Conservation (phyloP, 2,797 vertebrate species). For the Gobio occitaniae region DNA sequence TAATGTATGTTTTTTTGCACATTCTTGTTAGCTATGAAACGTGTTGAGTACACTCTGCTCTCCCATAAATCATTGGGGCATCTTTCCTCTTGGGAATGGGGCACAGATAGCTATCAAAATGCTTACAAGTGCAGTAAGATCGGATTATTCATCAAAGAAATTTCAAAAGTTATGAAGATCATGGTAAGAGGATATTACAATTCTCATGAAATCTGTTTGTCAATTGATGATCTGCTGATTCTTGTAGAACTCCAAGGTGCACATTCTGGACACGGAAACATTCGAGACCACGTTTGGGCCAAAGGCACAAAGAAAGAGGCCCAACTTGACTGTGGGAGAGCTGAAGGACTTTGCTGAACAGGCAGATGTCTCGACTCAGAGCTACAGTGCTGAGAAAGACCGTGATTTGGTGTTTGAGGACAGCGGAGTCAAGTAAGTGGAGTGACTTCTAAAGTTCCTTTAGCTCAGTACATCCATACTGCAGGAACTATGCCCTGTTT, state of each 20-base stretch:
- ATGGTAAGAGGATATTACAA: not conserved
- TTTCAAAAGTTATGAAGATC: not conserved
- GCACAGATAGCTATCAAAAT: not conserved
- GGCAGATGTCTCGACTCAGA: slow-evolving; percentile 81
- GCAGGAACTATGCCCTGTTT: not conserved
- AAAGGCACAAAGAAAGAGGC: slow-evolving; percentile 93
- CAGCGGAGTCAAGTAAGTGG: slow-evolving; percentile 88
- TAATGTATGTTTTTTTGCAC: not conserved
- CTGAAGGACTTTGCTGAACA: slow-evolving; percentile 87
- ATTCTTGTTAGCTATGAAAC: not conserved
- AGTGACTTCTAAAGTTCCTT: not conserved
- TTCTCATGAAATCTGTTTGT: not conserved
- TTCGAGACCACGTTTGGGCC: slow-evolving; percentile 96
- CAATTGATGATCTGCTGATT: not conserved
- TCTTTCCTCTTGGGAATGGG: not conserved
- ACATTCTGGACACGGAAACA: slow-evolving; percentile 96
- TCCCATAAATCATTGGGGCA: not conserved
- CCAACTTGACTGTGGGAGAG: slow-evolving; percentile 86
- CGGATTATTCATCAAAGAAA: not conserved
- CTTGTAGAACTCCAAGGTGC: slow-evolving; percentile 91
- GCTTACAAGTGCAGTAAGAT: not conserved
- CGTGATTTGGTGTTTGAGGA: slow-evolving; percentile 90
- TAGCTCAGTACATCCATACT: not conserved
- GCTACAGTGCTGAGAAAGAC: slow-evolving; percentile 86
- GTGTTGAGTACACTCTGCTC: not conserved